phyloP scores from a whole-genome alignment of 2,888 invertebrate species.

The Drosophila neoperkinsi region DNA sequence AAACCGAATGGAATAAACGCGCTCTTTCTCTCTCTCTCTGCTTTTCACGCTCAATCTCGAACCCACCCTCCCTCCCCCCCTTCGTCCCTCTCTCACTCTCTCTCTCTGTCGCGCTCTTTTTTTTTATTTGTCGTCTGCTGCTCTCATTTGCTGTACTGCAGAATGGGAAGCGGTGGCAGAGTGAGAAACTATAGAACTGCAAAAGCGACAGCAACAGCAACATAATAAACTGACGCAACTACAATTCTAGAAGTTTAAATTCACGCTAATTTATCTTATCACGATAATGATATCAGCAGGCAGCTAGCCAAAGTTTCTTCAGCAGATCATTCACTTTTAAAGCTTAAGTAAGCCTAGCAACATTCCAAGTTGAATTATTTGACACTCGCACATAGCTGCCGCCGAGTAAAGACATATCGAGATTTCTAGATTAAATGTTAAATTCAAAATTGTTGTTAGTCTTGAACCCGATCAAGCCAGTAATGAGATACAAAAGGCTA shows the following conservation, averaged over 20 bases:
- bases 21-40: constrained; percentile 29
- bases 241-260: constrained; percentile 29
- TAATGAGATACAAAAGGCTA: constrained; percentile 29
- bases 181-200: constrained; percentile 73
- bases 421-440: not conserved
- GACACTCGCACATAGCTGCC: constrained; percentile 3
- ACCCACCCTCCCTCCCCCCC: constrained; percentile 6
- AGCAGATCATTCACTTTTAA: constrained; percentile 14
- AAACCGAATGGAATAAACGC: constrained; percentile 62
- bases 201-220: constrained; percentile 36
- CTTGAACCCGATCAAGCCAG: constrained; percentile 42
- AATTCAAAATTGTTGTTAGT: constrained; percentile 14
- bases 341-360: constrained; percentile 13
- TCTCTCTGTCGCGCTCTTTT: constrained; percentile 3
- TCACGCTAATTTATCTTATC: constrained; percentile 65
- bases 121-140: constrained; percentile 25
- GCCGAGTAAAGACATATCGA: constrained; percentile 8
- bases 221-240: constrained; percentile 48
- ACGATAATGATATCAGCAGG: constrained; percentile 40
- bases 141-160: constrained; percentile 24
- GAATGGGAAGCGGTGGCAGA: constrained; percentile 4
- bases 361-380: constrained; percentile 2
- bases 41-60: constrained; percentile 28
- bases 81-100: not conserved
- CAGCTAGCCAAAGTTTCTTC: not conserved